Conservation (phyloP, 2,888 invertebrate genomes). For the Drymonia ruficornis region DNA sequence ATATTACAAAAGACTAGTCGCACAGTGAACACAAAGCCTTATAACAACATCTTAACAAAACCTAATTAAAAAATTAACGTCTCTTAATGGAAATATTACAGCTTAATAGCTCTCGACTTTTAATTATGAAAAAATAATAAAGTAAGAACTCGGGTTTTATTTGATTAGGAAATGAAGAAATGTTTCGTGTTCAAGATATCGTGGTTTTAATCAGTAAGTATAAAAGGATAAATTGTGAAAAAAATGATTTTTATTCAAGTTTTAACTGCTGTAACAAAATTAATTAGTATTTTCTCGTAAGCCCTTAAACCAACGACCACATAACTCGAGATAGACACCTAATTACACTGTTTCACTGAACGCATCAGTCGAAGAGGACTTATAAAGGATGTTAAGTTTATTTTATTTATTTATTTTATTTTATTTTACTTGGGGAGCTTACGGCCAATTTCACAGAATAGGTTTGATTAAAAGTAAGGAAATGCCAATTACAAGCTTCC, state of each 20-base stretch:
- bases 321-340: no score
- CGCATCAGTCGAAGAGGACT: no score
- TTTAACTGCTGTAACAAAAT: not conserved
- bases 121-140: not conserved
- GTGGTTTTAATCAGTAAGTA: constrained; percentile 1
- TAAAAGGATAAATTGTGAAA: not conserved
- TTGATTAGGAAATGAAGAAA: constrained; percentile 4
- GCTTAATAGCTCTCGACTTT: not conserved
- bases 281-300: no score
- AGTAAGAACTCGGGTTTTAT: not conserved
- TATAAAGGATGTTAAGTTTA: no score
- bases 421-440: no score
- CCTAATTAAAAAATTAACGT: constrained; percentile 4
- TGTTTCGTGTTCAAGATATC: constrained; percentile 2
- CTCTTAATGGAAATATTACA: constrained; percentile 5
- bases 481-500: no score
- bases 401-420: no score
- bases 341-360: no score
- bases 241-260: not conserved
- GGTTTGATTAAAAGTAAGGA: no score
- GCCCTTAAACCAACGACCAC: no score
- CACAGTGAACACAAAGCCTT: not conserved
- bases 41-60: not conserved
- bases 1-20: not conserved
- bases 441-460: no score